Base-by-base conservation (phyloP, 2,113 vertebrate species). In the Pycnonotus jocosus region DNA sequence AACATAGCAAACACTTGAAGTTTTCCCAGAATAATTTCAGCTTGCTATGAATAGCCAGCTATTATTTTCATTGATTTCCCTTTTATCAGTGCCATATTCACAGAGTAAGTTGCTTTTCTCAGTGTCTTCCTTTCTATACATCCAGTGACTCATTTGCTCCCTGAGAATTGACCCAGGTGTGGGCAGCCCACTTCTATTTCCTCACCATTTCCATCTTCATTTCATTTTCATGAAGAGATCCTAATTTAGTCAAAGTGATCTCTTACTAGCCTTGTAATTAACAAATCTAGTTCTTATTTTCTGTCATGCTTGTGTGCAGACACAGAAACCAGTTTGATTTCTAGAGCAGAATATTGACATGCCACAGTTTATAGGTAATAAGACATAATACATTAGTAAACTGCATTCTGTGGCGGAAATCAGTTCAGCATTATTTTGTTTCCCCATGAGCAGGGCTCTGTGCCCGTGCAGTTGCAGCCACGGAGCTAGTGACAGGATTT, bases 141-240 rank as follows among this genome's bases (percentile, higher is more conserved):
- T 61, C 20, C 45, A 77, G 37, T 40, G 40, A 40, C 31, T 64
- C 4, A 0, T 82, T 88, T 88, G 56, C 48, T 68, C n/a, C 8
- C 21, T 74, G 25, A 58, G 1, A 1, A 16, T 50, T 60, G 11
- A 10, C 4, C 42, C 18, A 2, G 12, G 27, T 31, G 6, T 2
- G 1, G 84, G 33, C 5, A 35, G 51, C 27, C 37, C 13, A 5
- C 69, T 79, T 76, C 12, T 71, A 0, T 62, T 84, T 91, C 74
- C 35, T 68, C 44, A 14, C 21, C 19, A 12, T 62, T 88, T 66
- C 37, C 30, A 51, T n/a, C 23, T 81, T 33, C 37, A 21, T 69
- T 69, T 90, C 17, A 13, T 58, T n/a, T 86, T 7, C 3, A 3
- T 33, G 11, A 60, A 80, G 16, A 72, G 38, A 62, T 58, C 16